Conservation (phyloP, 2,888 invertebrate species). For the Invenusta paracnida region DNA sequence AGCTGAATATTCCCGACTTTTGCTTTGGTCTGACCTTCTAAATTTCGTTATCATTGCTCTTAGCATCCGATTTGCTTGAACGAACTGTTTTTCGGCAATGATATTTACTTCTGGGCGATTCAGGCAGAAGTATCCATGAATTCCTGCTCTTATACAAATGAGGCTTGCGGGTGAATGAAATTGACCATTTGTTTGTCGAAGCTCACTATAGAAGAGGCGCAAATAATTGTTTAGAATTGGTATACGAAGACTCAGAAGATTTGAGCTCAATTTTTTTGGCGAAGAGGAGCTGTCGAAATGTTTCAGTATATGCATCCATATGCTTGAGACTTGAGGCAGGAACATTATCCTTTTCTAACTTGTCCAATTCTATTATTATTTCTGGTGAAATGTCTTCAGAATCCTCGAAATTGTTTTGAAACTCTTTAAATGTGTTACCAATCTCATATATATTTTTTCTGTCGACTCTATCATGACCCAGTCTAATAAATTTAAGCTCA, state of each 20-base stretch:
- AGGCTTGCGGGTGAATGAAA: background rate
- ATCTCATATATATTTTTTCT: background rate
- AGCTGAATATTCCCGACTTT: background rate
- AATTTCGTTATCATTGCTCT: background rate
- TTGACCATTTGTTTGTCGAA: background rate
- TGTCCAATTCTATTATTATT: background rate
- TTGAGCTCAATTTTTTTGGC: background rate
- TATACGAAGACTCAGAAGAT: background rate
- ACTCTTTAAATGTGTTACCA: background rate
- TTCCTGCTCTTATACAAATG: background rate
- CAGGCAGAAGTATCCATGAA: background rate
- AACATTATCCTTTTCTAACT: background rate
- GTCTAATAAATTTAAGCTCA: background rate
- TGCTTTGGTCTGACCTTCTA: background rate
- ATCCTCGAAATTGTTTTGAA: background rate
- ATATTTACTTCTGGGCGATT: background rate
- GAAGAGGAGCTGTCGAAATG: background rate
- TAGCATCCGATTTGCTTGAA: background rate
- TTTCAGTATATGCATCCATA: too few relatives aligned
- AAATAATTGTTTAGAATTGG: background rate
- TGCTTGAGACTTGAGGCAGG: background rate
- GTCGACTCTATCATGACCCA: background rate
- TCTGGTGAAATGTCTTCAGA: background rate
- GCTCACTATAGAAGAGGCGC: background rate
- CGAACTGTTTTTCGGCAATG: background rate